Base-by-base conservation (phyloP, 1,140 invertebrate genomes). In the Philotrypesis tridentata region DNA sequence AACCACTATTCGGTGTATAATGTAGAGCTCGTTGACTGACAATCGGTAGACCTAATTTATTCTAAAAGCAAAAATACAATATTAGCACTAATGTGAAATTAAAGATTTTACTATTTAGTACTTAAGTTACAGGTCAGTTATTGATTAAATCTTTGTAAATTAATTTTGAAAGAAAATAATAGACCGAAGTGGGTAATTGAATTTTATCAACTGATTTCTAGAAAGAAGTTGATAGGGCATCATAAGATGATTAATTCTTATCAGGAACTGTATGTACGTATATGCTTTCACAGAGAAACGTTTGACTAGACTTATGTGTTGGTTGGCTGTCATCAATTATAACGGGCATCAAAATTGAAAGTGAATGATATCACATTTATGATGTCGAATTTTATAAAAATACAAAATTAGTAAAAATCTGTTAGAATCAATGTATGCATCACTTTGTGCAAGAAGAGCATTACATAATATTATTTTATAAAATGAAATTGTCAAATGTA, bases 1-100 rank as follows among this genome's bases (percentile, higher is more conserved):
- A 89, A 85, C 85, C 88, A 17, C 84, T 85, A 71, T 89, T 73
- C 8, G 88, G 86, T 11, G 89, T 89, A 72, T 89, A 88, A 75
- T 92, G 91, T 23, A 92, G 82, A 82, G 87, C 86, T 21, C 90
- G 89, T 77, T 85, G 89, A 29, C 83, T 61, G 29, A 89, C 70
- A 21, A 87, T 78, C 2, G 90, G 84, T 72, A 90, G 68, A 11
- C 89, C 88, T 83, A 91, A 83, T 78, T 92, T 91, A 72, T 89
- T 91, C 91, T 92, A 85, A 0, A 89, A 89, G 29, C 63, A 82
- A 3, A 78, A 74, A 61, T 76, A 74, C 29, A 67, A 55, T 55
- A 55, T n/a, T n/a, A 55, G 7, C 12, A 55, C 17, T 55, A 21
- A 21, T 55, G 14, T 4, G 48, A 55, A 55, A 21, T 21, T 55